Conservation (phyloP, 1,140 invertebrate genomes). For the Samia ricini region DNA sequence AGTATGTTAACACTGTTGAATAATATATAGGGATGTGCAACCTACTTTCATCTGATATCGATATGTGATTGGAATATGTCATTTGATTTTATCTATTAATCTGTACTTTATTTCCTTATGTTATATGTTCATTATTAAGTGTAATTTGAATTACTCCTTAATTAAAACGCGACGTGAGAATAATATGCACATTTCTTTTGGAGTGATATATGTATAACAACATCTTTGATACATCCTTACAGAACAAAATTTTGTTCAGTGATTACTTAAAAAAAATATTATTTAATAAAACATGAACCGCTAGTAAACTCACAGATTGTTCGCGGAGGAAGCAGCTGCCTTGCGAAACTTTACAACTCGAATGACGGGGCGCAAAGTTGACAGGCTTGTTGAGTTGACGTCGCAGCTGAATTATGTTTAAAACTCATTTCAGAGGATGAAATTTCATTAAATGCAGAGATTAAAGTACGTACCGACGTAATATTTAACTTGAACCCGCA, state of each 20-base stretch:
- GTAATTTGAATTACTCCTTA: too few species aligned
- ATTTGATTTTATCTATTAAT: too few species aligned
- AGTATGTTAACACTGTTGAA: background rate
- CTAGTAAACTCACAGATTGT: background rate
- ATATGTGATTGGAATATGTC: too few species aligned
- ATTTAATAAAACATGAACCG: background rate
- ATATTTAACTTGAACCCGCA: background rate
- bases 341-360: conserved; percentile 1
- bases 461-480: background rate
- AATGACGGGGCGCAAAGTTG: conserved; percentile 12
- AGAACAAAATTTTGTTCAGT: background rate
- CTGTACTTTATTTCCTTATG: too few species aligned
- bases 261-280: background rate
- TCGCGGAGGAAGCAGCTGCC: conserved; percentile 7
- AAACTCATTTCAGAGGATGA: conserved; percentile 8
- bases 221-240: too few species aligned
- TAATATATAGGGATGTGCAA: background rate
- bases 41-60: background rate
- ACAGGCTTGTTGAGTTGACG: conserved; percentile 7
- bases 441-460: conserved; percentile 13
- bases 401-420: conserved; percentile 8
- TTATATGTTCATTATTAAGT: too few species aligned
- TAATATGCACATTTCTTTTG: too few species aligned
- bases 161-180: too few species aligned
- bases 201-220: too few species aligned